These are phyloP conservation scores for Luperina nickerlii DNA, from an alignment of 2,888 invertebrate genomes.

Conservation along the genomic window DNA sequence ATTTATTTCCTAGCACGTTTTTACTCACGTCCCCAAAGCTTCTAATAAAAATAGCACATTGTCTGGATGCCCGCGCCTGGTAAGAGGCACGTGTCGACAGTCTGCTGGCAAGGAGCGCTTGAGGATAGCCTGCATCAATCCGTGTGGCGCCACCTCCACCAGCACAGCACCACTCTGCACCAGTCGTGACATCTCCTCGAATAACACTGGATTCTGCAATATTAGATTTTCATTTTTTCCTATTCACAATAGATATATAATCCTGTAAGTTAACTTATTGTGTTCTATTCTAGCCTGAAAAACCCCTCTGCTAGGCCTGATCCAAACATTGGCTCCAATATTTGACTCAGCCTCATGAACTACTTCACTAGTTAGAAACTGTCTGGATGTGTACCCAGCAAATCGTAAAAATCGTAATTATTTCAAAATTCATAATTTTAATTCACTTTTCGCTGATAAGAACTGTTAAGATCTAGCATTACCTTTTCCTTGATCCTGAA, in stretches of 20 bases:
- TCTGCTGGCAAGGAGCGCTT: conserved; percentile 92
- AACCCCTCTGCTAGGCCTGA: not conserved
- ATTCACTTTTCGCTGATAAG: no score
- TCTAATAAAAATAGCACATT: conserved; percentile 77
- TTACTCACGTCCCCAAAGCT: conserved; percentile 14
- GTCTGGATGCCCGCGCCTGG: conserved; percentile 92
- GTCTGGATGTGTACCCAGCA: no score
- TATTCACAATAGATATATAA: not conserved
- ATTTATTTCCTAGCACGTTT: not conserved
- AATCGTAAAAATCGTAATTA: no score
- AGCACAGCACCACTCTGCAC: conserved; percentile 95
- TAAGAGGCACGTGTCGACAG: conserved; percentile 92
- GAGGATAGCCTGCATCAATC: conserved; percentile 72
- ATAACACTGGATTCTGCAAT: conserved; percentile 91
- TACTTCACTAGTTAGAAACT: no score
- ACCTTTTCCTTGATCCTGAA: not conserved
- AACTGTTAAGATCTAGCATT: not conserved
- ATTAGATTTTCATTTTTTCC: not conserved
- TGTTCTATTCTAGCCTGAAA: not conserved
- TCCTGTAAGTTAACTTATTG: not conserved
- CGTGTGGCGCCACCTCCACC: conserved; percentile 97
- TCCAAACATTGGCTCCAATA: no score
- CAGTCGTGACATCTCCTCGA: conserved; percentile 94
- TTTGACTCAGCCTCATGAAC: no score
- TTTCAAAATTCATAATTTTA: no score